phyloP scores from a whole-genome alignment of 2,113 vertebrate genomes.

The Proterorhinus semilunaris region DNA sequence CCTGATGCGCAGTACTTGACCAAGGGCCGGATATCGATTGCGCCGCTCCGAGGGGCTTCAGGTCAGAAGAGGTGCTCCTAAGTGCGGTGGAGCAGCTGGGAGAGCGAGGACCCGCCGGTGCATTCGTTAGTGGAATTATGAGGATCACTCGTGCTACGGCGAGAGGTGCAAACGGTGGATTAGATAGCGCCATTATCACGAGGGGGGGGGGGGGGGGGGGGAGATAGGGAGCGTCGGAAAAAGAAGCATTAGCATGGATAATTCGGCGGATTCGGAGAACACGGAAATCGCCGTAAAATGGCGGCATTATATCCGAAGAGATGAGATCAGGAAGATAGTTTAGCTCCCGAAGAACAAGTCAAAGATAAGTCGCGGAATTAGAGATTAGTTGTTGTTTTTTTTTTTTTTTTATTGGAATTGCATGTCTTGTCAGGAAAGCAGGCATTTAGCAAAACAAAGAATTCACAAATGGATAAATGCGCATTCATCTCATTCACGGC shows the following conservation, averaged over 20 bases:
- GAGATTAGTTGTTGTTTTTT: slow-evolving; percentile 43
- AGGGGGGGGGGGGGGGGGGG: too few relatives aligned
- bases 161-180: slow-evolving; percentile 73
- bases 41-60: slow-evolving; percentile 12
- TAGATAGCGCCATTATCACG: slow-evolving; percentile 79
- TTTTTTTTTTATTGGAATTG: slow-evolving; percentile 14
- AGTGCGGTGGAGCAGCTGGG: slow-evolving; percentile 49
- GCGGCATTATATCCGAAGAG: slow-evolving; percentile 66
- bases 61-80: slow-evolving; percentile 58
- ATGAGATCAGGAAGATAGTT: slow-evolving; percentile 62
- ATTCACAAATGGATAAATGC: background rate
- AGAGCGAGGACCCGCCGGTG: slow-evolving; percentile 59
- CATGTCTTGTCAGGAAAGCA: slow-evolving; percentile 55
- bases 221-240: slow-evolving; percentile 75
- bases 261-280: slow-evolving; percentile 67
- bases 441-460: slow-evolving; percentile 61
- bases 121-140: slow-evolving; percentile 80
- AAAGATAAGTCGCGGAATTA: slow-evolving; percentile 70
- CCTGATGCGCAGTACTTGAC: slow-evolving; percentile 15
- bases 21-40: slow-evolving; percentile 29
- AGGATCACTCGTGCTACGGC: slow-evolving; percentile 67
- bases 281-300: slow-evolving; percentile 77
- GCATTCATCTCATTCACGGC: background rate
- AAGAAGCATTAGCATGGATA: slow-evolving; percentile 77
- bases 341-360: slow-evolving; percentile 45